Evolutionary conservation across 2,888 invertebrate genomes (phyloP).

Genomic region (Gymnosoma rotundatum): DNA sequence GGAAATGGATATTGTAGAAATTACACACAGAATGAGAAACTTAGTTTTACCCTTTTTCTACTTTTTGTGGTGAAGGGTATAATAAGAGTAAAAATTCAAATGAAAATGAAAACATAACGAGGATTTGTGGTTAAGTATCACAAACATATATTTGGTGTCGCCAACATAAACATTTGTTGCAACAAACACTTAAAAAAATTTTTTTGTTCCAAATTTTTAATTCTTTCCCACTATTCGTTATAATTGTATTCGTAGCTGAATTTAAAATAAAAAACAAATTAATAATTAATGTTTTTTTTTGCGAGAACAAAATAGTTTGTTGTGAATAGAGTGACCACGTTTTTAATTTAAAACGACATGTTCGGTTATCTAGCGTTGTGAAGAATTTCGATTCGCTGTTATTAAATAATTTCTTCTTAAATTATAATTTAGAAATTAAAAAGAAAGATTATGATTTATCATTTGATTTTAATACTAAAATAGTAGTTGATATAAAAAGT

Average conservation of each 20-base stretch:
- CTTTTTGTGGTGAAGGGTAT: no score
- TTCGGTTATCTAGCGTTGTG: background rate
- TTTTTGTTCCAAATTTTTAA: background rate
- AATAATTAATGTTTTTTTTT: background rate
- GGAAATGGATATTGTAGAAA: no score
- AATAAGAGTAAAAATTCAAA: background rate
- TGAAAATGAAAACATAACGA: background rate
- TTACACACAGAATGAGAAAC: no score
- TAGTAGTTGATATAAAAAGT: no score
- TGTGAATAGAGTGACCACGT: background rate
- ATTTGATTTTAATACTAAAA: no score
- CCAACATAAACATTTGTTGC: constrained; percentile 39
- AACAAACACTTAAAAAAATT: background rate
- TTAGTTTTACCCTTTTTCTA: no score
- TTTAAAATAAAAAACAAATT: background rate
- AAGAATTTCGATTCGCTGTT: background rate
- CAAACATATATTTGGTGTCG: constrained; percentile 16
- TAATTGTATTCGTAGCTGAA: background rate
- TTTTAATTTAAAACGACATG: background rate
- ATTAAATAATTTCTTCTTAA: background rate
- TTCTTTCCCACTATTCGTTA: background rate
- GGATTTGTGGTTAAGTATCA: background rate
- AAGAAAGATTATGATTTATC: no score
- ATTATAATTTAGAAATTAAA: no score
- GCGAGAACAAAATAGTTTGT: background rate